Evolutionary conservation across 2,888 invertebrate genomes (phyloP).

Genomic region (Drosophila nr. medialis): DNA sequence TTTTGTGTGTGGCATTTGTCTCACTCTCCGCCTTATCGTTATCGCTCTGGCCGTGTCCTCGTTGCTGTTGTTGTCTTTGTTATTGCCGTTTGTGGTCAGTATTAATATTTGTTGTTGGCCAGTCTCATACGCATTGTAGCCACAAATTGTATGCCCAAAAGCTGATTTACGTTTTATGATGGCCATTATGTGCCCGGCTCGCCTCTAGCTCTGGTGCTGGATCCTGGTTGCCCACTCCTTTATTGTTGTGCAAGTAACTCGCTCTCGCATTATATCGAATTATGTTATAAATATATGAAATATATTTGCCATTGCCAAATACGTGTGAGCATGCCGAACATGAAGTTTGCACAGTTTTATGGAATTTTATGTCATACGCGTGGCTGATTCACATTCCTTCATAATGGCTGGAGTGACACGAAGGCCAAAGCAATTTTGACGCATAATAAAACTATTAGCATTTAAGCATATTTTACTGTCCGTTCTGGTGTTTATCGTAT

Average conservation of each 20-base stretch:
- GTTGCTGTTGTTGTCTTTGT: constrained; percentile 28
- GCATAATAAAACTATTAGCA: constrained; percentile 54
- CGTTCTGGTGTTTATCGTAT: background rate
- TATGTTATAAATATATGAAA: constrained; percentile 78
- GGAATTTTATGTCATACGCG: constrained; percentile 60
- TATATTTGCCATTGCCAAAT: constrained; percentile 53
- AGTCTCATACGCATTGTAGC: constrained; percentile 59
- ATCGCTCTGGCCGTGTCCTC: constrained; percentile 34
- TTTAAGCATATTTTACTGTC: constrained; percentile 11
- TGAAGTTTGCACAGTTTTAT: constrained; percentile 43
- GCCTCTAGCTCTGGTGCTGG: background rate
- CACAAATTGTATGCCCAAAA: constrained; percentile 70
- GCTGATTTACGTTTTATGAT: constrained; percentile 71
- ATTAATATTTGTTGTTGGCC: constrained; percentile 53
- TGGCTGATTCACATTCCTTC: constrained; percentile 33
- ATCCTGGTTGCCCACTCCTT: background rate
- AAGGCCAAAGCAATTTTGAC: constrained; percentile 23
- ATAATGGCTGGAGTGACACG: background rate
- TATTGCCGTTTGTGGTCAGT: constrained; percentile 61
- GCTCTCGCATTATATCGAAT: constrained; percentile 75
- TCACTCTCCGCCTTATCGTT: constrained; percentile 36
- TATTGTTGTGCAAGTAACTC: constrained; percentile 23
- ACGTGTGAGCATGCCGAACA: constrained; percentile 60
- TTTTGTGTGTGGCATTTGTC: constrained; percentile 49
- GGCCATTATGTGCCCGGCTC: constrained; percentile 31